Evolutionary conservation across 2,797 vertebrate species (phyloP).

Genomic region (Podargus strigoides): DNA sequence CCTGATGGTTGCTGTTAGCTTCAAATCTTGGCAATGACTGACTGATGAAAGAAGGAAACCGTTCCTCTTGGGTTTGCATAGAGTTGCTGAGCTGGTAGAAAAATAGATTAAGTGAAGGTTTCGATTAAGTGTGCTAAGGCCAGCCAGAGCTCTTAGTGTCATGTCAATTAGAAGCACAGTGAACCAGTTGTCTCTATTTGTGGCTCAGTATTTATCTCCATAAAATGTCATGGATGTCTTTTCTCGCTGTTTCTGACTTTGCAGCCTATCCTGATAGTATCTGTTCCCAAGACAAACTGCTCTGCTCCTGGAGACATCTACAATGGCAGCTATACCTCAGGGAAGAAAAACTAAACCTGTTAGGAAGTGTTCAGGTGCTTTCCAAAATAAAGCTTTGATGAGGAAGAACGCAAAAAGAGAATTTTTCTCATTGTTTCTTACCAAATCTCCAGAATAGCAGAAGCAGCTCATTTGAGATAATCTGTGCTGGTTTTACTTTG

Average conservation of each 20-base stretch:
- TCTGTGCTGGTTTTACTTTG: not conserved
- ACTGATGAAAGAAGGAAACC: not conserved
- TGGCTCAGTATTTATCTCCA: not conserved
- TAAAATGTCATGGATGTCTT: not conserved
- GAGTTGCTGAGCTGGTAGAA: not conserved
- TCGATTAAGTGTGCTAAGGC: not conserved
- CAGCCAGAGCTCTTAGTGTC: not conserved
- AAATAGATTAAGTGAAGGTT: not conserved
- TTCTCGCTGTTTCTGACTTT: not conserved
- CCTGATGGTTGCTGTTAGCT: not conserved
- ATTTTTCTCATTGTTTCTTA: not conserved
- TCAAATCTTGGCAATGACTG: not conserved
- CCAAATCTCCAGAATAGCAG: not conserved
- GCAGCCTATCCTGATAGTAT: not conserved
- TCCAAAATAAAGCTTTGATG: not conserved
- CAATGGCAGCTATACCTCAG: fast-evolving
- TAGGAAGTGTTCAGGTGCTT: not conserved
- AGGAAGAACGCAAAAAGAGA: not conserved
- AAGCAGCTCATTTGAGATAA: not conserved
- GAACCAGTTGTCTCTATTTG: not conserved
- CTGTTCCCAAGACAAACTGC: not conserved
- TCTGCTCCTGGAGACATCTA: not conserved
- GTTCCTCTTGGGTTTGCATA: not conserved
- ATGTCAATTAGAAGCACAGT: not conserved
- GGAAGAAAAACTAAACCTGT: not conserved